A percentile compares a stretch with the other conserved stretches of the same genome.
These are phyloP conservation scores for Australoheros scitulus DNA, from an alignment of 2,113 vertebrate genomes.

Conservation along the genomic window DNA sequence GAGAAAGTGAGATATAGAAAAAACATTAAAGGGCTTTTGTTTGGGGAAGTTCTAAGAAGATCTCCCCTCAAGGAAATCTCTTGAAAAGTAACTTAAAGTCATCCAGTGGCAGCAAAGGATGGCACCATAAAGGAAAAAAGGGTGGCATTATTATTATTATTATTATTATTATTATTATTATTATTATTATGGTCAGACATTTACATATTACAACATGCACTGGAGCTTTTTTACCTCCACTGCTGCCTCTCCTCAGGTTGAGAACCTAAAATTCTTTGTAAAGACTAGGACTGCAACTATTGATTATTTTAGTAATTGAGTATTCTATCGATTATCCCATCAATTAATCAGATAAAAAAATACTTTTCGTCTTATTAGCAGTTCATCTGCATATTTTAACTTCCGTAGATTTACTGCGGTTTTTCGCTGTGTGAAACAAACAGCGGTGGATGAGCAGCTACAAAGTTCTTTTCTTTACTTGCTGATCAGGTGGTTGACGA, in stretches of 20 bases:
- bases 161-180: background rate
- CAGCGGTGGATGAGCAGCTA: no score
- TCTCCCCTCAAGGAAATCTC: slow-evolving; percentile 37
- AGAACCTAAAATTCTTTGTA: background rate
- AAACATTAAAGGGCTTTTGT: slow-evolving; percentile 61
- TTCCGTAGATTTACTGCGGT: no score
- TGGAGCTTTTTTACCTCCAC: background rate
- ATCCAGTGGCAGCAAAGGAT: slow-evolving; percentile 12
- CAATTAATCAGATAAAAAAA: no score
- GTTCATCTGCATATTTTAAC: no score
- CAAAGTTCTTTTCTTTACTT: no score
- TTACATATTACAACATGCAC: background rate
- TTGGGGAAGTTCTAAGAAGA: slow-evolving; percentile 28
- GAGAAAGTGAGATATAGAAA: slow-evolving; percentile 43
- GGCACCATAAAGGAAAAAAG: background rate
- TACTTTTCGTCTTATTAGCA: no score
- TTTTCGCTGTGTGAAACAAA: no score
- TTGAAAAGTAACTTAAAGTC: background rate
- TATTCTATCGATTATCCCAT: no score
- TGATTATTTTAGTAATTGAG: no score
- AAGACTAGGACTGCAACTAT: background rate
- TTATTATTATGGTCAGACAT: slow-evolving; percentile 25
- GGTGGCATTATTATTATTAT: background rate
- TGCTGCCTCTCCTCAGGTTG: background rate
- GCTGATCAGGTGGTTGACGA: no score